phyloP scores from a whole-genome alignment of 2,113 vertebrate species.

The Nyctereutes procyonoides region DNA sequence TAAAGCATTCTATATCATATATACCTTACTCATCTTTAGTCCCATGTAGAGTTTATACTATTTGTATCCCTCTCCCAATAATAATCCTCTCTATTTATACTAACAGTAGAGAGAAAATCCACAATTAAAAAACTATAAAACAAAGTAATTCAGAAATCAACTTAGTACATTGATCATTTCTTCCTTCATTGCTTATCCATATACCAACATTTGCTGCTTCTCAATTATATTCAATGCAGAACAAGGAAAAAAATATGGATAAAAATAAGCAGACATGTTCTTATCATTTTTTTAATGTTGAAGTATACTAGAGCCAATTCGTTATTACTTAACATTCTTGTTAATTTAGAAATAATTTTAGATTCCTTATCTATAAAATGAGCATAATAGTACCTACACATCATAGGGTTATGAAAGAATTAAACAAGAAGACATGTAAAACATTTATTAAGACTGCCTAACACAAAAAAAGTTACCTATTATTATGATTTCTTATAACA shows the following conservation, averaged over 20 bases:
- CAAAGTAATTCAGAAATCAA: slow-evolving; percentile 18
- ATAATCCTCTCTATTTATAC: neutral
- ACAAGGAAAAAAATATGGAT: slow-evolving; percentile 18
- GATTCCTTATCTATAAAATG: slow-evolving; percentile 12
- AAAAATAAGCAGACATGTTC: slow-evolving; percentile 7
- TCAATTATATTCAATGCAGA: neutral
- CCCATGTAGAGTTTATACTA: neutral
- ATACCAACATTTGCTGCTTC: neutral
- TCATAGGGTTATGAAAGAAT: neutral
- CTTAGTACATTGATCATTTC: slow-evolving; percentile 20
- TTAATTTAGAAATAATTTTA: slow-evolving; percentile 48
- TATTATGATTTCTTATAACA: slow-evolving; percentile 24
- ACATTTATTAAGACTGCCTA: slow-evolving; percentile 24
- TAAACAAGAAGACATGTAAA: slow-evolving; percentile 52
- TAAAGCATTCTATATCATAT: slow-evolving; percentile 1
- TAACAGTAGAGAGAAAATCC: neutral
- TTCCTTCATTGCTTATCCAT: neutral
- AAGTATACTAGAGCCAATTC: neutral
- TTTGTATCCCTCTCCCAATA: neutral
- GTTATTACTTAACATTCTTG: neutral
- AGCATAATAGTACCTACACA: neutral
- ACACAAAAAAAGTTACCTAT: neutral
- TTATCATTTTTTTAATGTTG: slow-evolving; percentile 23
- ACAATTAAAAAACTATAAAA: slow-evolving; percentile 22
- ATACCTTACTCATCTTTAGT: neutral